Evolutionary conservation across 2,888 invertebrate genomes (phyloP), one percentile per base, ranked within the genome.

Genomic region (Ecdyonurus torrentis): DNA sequence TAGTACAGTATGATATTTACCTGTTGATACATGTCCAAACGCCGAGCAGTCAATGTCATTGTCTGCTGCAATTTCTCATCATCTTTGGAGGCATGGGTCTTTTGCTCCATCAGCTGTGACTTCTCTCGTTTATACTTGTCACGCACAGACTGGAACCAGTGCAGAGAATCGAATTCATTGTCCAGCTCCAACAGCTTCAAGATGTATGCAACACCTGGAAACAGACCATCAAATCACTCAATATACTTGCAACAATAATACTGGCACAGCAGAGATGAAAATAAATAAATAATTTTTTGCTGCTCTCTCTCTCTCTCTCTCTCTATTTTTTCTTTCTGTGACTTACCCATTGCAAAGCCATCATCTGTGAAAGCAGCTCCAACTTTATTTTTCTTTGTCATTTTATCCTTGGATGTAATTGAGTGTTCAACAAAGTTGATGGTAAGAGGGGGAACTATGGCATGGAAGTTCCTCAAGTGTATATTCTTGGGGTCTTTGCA

Each of bases 301-400:
- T n/a, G n/a, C n/a, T n/a, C n/a, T n/a, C n/a, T n/a, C n/a, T n/a
- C n/a, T n/a, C n/a, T n/a, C n/a, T n/a, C n/a, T n/a, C n/a, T n/a
- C n/a, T n/a, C n/a, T n/a, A n/a, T n/a, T n/a, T n/a, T n/a, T n/a
- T n/a, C n/a, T n/a, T 37, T n/a, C 10, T 0, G 25, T 18, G 60
- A 65, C 68, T 68, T 77, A 72, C 97, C 99, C 83, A 99, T 91
- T 2, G 95, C 90, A 77, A 99, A 98, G 18, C 99, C 99, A 75
- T 99, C 99, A 75, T 99, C 98, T 15, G 96, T 95, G 72, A 99
- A 95, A 1, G 92, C 86, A 60, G 92, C 89, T 18, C 90, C 91
- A 18, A 81, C 79, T 76, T 88, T 89, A 72, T 89, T 89, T 72
- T 92, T 93, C 73, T 95, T 95, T 65, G 85, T 87, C 75, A 98